These are phyloP conservation scores for Lagocephalus sceleratus DNA, from an alignment of 2,797 vertebrate species.

Conservation along the genomic window DNA sequence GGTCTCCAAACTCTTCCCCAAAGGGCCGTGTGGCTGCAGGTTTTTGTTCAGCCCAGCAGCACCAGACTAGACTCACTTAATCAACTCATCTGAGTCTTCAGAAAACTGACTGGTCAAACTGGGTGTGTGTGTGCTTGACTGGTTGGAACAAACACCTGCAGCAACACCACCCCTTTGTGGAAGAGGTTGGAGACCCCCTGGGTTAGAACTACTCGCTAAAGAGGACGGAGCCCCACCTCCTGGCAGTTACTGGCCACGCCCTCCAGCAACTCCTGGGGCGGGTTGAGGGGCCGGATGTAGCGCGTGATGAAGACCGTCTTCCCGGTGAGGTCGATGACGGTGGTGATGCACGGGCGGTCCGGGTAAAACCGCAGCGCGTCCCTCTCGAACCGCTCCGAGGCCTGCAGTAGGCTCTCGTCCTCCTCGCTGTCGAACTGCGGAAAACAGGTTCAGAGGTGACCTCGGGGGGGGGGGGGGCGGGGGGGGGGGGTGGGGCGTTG, in stretches of 20 bases:
- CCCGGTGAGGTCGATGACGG: constrained; percentile 88
- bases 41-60: too few species aligned
- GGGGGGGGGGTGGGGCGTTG: too few species aligned
- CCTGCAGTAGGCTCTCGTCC: constrained; percentile 86
- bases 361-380: constrained; percentile 80
- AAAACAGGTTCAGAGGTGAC: constrained; percentile 3
- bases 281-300: constrained; percentile 85
- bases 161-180: too few species aligned
- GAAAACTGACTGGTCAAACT: too few species aligned
- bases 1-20: too few species aligned
- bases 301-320: constrained; percentile 90
- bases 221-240: constrained; percentile 73
- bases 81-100: too few species aligned
- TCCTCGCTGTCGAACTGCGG: constrained; percentile 92
- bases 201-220: too few species aligned
- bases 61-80: not conserved
- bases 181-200: too few species aligned
- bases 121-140: too few species aligned
- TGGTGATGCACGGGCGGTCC: constrained; percentile 83
- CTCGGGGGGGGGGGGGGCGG: too few species aligned
- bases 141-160: too few species aligned
- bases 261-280: constrained; percentile 86
- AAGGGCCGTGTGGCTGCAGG: too few species aligned
- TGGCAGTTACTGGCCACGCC: constrained; percentile 69
- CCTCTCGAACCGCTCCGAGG: constrained; percentile 83